Percentiles rank a stretch among this genome's conserved stretches.
phyloP scores from a whole-genome alignment of 2,888 invertebrate species.

The Lithophane socia region DNA sequence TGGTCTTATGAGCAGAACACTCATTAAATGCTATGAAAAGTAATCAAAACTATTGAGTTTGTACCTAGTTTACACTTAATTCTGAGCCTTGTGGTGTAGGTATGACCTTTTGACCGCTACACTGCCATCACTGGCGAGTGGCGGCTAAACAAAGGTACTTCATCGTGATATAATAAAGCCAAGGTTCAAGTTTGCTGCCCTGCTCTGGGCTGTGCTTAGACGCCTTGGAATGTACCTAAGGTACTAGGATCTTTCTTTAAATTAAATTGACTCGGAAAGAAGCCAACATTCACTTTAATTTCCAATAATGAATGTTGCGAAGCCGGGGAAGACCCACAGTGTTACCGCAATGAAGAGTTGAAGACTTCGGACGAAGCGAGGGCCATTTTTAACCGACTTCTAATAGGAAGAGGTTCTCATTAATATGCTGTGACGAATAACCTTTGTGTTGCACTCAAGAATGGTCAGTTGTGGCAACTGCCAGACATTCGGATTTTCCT shows the following conservation, averaged over 20 bases:
- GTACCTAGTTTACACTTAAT: background rate
- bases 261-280: background rate
- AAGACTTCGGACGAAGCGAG: slow-evolving; percentile 23
- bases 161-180: background rate
- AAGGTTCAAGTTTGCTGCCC: background rate
- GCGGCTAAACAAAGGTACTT: background rate
- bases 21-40: slow-evolving; percentile 3
- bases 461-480: background rate
- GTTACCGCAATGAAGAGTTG: slow-evolving; percentile 16
- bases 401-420: background rate
- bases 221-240: no score
- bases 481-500: slow-evolving; percentile 26
- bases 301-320: slow-evolving; percentile 26
- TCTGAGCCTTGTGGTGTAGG: background rate
- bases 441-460: slow-evolving; percentile 21
- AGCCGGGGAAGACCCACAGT: slow-evolving; percentile 58
- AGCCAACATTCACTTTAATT: slow-evolving; percentile 14
- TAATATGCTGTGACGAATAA: slow-evolving; percentile 31
- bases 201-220: no score
- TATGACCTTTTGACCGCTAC: slow-evolving; percentile 23
- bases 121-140: background rate
- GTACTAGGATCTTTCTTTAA: background rate
- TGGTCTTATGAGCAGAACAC: background rate
- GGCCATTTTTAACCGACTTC: background rate
- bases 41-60: slow-evolving; percentile 1